phyloP scores from a whole-genome alignment of 2,797 vertebrate species.

The Fistularia commersonii region DNA sequence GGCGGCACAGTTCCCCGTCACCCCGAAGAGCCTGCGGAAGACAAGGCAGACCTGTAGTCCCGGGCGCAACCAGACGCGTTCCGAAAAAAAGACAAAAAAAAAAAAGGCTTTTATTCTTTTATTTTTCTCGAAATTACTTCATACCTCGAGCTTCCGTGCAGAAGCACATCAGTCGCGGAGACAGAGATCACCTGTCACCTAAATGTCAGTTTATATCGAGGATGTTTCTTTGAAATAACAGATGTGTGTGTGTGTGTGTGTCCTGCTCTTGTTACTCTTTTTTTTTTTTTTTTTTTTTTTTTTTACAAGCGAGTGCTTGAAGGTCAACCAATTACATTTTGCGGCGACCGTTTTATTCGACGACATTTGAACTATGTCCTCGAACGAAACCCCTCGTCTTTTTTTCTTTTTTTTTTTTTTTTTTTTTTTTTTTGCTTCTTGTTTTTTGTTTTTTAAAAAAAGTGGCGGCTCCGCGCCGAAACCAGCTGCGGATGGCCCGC shows the following conservation, averaged over 20 bases:
- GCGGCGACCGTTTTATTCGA: constrained; percentile 14
- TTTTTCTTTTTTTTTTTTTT: too few species aligned
- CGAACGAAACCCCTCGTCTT: constrained; percentile 20
- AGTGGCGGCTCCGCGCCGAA: constrained; percentile 12
- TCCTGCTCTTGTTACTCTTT: background rate
- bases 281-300: background rate
- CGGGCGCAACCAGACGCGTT: constrained; percentile 33
- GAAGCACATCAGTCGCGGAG: too few species aligned
- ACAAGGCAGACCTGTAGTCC: constrained; percentile 46
- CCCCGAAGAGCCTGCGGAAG: constrained; percentile 89
- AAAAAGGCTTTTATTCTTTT: background rate
- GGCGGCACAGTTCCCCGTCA: constrained; percentile 93
- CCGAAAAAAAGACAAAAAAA: constrained; percentile 24
- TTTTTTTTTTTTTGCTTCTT: too few species aligned
- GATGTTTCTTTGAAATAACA: constrained; percentile 8
- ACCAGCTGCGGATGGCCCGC: constrained; percentile 52
- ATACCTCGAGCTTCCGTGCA: background rate
- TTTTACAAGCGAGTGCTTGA: background rate
- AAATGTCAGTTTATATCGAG: constrained; percentile 18
- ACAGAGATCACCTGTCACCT: too few species aligned
- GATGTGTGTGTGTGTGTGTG: background rate
- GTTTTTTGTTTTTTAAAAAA: too few species aligned
- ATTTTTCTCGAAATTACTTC: background rate
- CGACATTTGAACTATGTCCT: constrained; percentile 33
- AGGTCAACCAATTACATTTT: constrained; percentile 8